Base-by-base conservation (phyloP, 2,888 invertebrate species). In the Microplitis manilae region DNA sequence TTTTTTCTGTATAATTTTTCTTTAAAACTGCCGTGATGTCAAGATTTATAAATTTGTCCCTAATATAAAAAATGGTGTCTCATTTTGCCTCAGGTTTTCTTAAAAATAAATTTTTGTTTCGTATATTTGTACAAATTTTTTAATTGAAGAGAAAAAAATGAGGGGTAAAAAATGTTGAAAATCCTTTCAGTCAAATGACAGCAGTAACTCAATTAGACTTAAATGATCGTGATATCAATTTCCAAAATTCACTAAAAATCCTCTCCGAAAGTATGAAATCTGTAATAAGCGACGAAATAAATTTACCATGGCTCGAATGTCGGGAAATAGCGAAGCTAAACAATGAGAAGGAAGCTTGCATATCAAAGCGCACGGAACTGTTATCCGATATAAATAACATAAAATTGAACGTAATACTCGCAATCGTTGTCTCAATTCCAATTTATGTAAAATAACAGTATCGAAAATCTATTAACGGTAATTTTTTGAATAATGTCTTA, bases 401-500 rank as follows among this genome's bases (percentile, higher is more conserved):
- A 15, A 60, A 20, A 41, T 64, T 73, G 15, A 9, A 6, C 8
- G 61, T 67, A 59, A 20, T 2, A 30, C 30, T 30, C 30, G 2
- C 30, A 0, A 30, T 30, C 4, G 4, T 30, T 30, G 4, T 30
- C 30, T 30, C 30, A 30, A 30, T 30, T 2, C 30, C 30, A 30
- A 30, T 30, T 30, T 30, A 30, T 30, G 30, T 30, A 30, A 30
- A 30, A 30, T 30, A 30, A 30, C 30, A 30, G 4, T 30, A 30
- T 30, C 30, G 30, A 30, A 30, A 30, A 30, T 4, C 30, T 30
- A 30, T 30, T 30, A 30, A 30, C 30, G 2, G 30, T 30, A 30
- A 30, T 2, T 4, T 30, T 30, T 4, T 30, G 4, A 30, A 30
- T 30, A 41, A 76, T 41, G 1, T 70, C 60, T 74, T 72, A 85